These are phyloP conservation scores for Chaenogobius annularis DNA, from an alignment of 2,113 vertebrate species.

Conservation along the genomic window DNA sequence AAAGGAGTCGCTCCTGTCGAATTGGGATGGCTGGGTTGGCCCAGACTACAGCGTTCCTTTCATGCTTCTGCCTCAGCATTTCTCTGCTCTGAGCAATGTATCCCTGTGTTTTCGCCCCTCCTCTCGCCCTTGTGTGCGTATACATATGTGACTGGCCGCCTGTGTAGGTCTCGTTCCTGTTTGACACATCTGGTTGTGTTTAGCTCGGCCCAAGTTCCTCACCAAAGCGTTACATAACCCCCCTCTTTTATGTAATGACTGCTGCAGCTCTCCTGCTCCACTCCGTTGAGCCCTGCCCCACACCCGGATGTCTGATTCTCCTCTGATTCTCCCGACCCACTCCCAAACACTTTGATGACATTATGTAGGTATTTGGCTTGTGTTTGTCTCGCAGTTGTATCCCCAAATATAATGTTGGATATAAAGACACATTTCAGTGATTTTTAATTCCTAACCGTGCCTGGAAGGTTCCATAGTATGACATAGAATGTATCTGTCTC, in stretches of 20 bases:
- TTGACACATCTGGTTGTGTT: conserved; percentile 72
- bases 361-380: conserved; percentile 24
- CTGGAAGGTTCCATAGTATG: not conserved
- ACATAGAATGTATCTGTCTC: not conserved
- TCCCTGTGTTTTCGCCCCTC: conserved; percentile 17
- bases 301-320: conserved; percentile 39
- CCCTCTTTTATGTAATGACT: conserved; percentile 70
- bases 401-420: not conserved
- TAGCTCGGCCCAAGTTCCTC: conserved; percentile 55
- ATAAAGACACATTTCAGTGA: not conserved
- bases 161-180: conserved; percentile 50
- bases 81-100: conserved; percentile 52
- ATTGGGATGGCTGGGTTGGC: conserved; percentile 49
- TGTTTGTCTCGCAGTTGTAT: conserved; percentile 19
- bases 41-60: conserved; percentile 46
- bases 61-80: conserved; percentile 63
- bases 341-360: conserved; percentile 29
- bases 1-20: conserved; percentile 31
- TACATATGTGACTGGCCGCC: conserved; percentile 1
- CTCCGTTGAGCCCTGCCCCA: conserved; percentile 49
- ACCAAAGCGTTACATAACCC: conserved; percentile 64
- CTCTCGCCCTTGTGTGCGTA: conserved; percentile 6
- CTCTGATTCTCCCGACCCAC: conserved; percentile 22
- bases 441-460: not conserved
- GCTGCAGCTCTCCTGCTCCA: conserved; percentile 65